A percentile compares a stretch with the other conserved stretches of the same genome.
These are phyloP conservation scores for Sander vitreus DNA, from an alignment of 2,113 vertebrate genomes.

Conservation along the genomic window DNA sequence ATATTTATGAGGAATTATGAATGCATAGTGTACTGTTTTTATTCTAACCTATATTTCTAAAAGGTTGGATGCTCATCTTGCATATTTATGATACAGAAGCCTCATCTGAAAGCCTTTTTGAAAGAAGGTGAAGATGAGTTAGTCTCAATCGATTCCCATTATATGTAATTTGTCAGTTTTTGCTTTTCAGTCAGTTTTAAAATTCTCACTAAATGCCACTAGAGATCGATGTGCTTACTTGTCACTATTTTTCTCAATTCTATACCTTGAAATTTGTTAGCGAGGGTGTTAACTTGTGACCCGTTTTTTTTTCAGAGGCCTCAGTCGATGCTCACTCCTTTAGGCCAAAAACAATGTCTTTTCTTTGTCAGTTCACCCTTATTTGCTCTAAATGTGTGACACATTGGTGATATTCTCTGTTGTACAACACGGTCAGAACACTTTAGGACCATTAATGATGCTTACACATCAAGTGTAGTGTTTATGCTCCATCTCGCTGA, in stretches of 20 bases:
- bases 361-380: slow-evolving; percentile 34
- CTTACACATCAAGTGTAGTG: slow-evolving; percentile 74
- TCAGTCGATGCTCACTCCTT: not conserved
- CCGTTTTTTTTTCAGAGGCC: slow-evolving; percentile 1
- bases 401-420: slow-evolving; percentile 44
- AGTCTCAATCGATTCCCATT: slow-evolving; percentile 20
- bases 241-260: slow-evolving; percentile 3
- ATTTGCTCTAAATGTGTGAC: slow-evolving; percentile 56
- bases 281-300: not conserved
- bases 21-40: slow-evolving; percentile 43
- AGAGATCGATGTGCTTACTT: not conserved
- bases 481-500: slow-evolving; percentile 71
- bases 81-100: slow-evolving; percentile 48
- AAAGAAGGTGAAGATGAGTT: slow-evolving; percentile 39
- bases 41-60: slow-evolving; percentile 57
- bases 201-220: slow-evolving; percentile 13
- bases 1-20: slow-evolving; percentile 59
- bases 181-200: slow-evolving; percentile 20
- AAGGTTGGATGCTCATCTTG: slow-evolving; percentile 42
- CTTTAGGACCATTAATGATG: slow-evolving; percentile 74
- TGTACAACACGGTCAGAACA: slow-evolving; percentile 67
- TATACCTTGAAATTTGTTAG: not conserved
- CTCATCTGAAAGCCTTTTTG: slow-evolving; percentile 16
- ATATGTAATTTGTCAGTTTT: not conserved
- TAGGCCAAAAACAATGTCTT: slow-evolving; percentile 21